A percentile compares a stretch with the other conserved stretches of the same genome.
phyloP scores from a whole-genome alignment of 2,888 invertebrate genomes.

The Labia minor region DNA sequence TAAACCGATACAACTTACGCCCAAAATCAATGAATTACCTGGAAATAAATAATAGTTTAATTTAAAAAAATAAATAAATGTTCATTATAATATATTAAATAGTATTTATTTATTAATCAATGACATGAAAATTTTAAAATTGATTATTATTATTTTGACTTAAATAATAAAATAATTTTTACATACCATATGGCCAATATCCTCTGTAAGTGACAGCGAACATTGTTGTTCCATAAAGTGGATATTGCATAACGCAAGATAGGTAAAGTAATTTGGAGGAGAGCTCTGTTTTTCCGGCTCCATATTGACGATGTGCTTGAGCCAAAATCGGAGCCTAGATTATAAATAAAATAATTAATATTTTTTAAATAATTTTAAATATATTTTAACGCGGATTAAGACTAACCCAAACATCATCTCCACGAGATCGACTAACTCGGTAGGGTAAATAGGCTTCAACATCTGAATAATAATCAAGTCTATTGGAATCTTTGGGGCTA shows the following conservation, averaged over 20 bases:
- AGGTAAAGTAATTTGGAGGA: slow-evolving; percentile 88
- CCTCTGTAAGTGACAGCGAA: slow-evolving; percentile 87
- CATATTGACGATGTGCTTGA: slow-evolving; percentile 82
- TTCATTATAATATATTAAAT: slow-evolving; percentile 14
- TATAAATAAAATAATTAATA: slow-evolving; percentile 27
- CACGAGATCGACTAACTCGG: slow-evolving; percentile 62
- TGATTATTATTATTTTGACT: background rate
- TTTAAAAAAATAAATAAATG: background rate
- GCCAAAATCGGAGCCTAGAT: slow-evolving; percentile 64
- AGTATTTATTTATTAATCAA: background rate
- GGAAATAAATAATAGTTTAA: too few relatives aligned
- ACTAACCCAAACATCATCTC: slow-evolving; percentile 71
- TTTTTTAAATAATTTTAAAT: background rate
- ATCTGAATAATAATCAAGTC: slow-evolving; percentile 77
- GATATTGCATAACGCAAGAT: slow-evolving; percentile 94
- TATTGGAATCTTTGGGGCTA: slow-evolving; percentile 65
- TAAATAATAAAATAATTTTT: slow-evolving; percentile 29
- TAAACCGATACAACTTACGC: slow-evolving; percentile 82
- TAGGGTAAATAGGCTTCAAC: slow-evolving; percentile 85
- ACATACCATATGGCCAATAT: slow-evolving; percentile 85
- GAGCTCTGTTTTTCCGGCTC: slow-evolving; percentile 80
- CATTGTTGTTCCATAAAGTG: slow-evolving; percentile 75
- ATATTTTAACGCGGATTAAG: background rate
- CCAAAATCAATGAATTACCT: slow-evolving; percentile 54
- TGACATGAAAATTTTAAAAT: slow-evolving; percentile 19